These are phyloP conservation scores for Pogoniulus pusillus DNA, from an alignment of 2,797 vertebrate species.

Conservation along the genomic window DNA sequence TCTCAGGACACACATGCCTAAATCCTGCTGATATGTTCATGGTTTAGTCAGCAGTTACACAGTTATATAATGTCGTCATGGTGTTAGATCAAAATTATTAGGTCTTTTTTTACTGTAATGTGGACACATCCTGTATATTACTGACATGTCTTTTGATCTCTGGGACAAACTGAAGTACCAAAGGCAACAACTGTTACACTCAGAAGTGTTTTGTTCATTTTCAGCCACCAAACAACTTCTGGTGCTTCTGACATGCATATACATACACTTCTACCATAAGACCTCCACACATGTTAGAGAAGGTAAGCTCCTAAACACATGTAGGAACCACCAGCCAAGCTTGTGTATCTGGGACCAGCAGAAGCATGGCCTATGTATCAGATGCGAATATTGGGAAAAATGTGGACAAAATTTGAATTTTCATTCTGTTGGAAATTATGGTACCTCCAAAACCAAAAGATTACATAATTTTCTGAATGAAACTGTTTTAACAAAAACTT, in stretches of 20 bases:
- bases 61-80: neutral
- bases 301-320: neutral
- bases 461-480: neutral
- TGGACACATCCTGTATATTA: neutral
- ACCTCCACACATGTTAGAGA: neutral
- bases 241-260: neutral
- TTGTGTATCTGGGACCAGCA: neutral
- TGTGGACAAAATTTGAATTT: neutral
- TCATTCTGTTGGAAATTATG: neutral
- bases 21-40: neutral
- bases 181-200: neutral
- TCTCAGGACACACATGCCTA: neutral
- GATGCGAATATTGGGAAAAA: neutral
- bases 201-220: neutral
- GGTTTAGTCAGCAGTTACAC: neutral
- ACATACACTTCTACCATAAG: neutral
- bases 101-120: neutral
- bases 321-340: neutral
- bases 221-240: neutral
- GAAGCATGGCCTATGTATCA: neutral
- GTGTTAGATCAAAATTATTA: neutral
- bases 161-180: neutral
- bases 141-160: neutral
- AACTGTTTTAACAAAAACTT: neutral
- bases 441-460: neutral